phyloP scores from a whole-genome alignment of 2,888 invertebrate species.

The Nephrotoma guestfalica region DNA sequence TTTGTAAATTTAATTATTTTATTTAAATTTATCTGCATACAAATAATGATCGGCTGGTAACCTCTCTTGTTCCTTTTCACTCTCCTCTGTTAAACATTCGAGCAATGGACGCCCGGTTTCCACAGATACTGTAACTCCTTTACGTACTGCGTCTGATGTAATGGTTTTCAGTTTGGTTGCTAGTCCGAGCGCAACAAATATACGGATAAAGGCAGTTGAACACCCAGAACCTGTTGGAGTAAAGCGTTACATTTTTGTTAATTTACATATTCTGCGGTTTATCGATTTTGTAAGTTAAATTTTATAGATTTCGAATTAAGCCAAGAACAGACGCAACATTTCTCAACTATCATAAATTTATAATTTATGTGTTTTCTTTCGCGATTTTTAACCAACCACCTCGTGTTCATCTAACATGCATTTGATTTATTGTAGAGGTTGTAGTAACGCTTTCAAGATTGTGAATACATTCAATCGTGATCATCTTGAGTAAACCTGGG shows the following conservation, averaged over 20 bases:
- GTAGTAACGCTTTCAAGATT: no score
- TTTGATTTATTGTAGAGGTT: no score
- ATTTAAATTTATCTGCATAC: conserved; percentile 22
- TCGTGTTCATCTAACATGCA: no score
- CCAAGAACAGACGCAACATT: no score
- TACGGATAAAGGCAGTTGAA: conserved; percentile 49
- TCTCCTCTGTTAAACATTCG: conserved; percentile 40
- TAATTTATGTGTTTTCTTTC: no score
- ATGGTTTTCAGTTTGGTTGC: conserved; percentile 49
- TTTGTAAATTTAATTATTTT: no score
- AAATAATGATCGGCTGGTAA: conserved; percentile 38
- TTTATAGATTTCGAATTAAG: no score
- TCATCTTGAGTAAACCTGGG: no score
- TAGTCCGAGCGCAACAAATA: conserved; percentile 52
- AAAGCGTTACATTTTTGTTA: neutral
- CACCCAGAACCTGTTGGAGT: conserved; percentile 38
- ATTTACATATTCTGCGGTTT: neutral
- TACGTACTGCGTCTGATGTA: conserved; percentile 44
- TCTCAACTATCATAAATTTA: no score
- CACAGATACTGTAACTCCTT: conserved; percentile 44
- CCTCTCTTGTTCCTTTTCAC: conserved; percentile 24
- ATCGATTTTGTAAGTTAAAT: neutral
- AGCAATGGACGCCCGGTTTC: conserved; percentile 39
- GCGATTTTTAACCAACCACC: no score
- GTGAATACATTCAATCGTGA: no score